Evolutionary conservation across 2,113 vertebrate genomes (phyloP).

Genomic region (Nibea coibor): DNA sequence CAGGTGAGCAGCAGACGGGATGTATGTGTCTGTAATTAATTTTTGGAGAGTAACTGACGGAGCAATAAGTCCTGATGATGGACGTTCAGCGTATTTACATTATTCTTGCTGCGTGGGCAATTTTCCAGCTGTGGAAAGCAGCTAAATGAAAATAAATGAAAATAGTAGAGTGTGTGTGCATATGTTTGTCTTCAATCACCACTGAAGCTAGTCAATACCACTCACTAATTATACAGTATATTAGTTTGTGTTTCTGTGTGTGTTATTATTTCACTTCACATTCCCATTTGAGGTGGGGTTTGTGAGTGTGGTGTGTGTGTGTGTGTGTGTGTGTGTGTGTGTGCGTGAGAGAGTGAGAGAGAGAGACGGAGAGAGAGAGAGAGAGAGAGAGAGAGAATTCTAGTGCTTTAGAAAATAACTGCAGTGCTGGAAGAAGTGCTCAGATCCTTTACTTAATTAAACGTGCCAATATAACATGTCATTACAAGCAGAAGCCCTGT

Average conservation of each 20-base stretch:
- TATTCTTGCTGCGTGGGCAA: slow-evolving; percentile 39
- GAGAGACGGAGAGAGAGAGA: no score
- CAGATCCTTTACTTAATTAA: background rate
- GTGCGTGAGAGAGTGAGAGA: no score
- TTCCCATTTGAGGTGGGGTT: slow-evolving; percentile 19
- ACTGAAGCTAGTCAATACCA: background rate
- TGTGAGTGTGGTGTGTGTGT: background rate
- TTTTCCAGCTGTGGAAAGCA: slow-evolving; percentile 38
- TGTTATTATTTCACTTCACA: slow-evolving; percentile 22
- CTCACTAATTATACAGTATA: slow-evolving; percentile 32
- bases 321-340: background rate
- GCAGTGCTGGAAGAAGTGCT: background rate
- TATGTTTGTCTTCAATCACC: slow-evolving; percentile 37
- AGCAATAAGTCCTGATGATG: slow-evolving; percentile 34
- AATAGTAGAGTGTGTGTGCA: background rate
- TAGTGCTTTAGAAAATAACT: background rate
- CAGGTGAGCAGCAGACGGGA: slow-evolving; percentile 83
- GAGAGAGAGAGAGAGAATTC: background rate
- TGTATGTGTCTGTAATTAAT: slow-evolving; percentile 4
- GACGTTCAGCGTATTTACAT: slow-evolving; percentile 37
- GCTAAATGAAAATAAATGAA: slow-evolving; percentile 46
- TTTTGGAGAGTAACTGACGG: slow-evolving; percentile 4
- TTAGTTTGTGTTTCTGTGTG: slow-evolving; percentile 33
- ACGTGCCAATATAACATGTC: background rate
- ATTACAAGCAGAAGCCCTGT: background rate